A percentile compares a stretch with the other conserved stretches of the same genome.
These are phyloP conservation scores for Exocentrus adspersus DNA, from an alignment of 2,888 invertebrate genomes.

Conservation along the genomic window DNA sequence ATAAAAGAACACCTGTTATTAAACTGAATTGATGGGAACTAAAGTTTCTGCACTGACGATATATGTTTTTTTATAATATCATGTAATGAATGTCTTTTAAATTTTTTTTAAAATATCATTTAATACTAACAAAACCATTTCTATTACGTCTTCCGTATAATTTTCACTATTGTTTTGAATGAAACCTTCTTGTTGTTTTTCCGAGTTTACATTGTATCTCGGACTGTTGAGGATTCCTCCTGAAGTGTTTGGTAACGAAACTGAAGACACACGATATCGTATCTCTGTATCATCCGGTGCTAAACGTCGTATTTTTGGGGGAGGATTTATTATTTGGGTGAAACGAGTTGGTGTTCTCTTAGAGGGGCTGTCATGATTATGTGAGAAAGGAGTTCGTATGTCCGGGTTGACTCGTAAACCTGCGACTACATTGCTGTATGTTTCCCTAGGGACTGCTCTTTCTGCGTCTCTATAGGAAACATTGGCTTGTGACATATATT, in stretches of 20 bases:
- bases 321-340: not conserved
- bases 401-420: not conserved
- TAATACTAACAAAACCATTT: not conserved
- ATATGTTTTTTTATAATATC: not conserved
- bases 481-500: conserved; percentile 9
- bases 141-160: not conserved
- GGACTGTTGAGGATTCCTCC: not conserved
- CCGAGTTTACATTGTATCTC: not conserved
- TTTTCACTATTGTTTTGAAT: not conserved
- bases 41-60: no score
- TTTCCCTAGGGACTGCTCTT: not conserved
- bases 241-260: not conserved
- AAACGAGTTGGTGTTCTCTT: not conserved
- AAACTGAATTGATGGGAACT: no score
- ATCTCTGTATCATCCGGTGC: not conserved
- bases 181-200: no score
- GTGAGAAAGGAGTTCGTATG: conserved; percentile 1
- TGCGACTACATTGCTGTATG: not conserved
- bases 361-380: no score
- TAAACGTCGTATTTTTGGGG: not conserved
- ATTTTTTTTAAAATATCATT: not conserved
- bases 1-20: no score
- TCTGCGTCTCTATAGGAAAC: conserved; percentile 1
- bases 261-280: not conserved
- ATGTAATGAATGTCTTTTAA: not conserved